phyloP scores from a whole-genome alignment of 2,113 vertebrate genomes.

The Saimiri boliviensis region DNA sequence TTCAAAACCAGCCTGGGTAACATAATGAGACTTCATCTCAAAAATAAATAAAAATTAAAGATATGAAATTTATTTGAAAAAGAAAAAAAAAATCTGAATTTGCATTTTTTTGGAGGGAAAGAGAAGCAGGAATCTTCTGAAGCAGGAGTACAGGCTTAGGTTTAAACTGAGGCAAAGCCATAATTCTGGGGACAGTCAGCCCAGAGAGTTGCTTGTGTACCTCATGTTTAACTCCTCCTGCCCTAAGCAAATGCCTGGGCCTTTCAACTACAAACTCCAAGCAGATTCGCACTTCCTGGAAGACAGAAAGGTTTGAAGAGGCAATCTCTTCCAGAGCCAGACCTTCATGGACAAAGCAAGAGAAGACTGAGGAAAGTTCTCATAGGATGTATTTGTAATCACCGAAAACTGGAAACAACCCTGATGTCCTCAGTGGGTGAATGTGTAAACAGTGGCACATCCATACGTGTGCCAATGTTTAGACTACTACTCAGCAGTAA shows the following conservation, averaged over 20 bases:
- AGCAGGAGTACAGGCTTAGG: not conserved
- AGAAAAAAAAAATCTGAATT: not conserved
- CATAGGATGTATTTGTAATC: slow-evolving; percentile 8
- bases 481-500: not conserved
- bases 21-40: not conserved
- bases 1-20: not conserved
- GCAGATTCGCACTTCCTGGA: not conserved
- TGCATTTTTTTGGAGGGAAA: not conserved
- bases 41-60: not conserved
- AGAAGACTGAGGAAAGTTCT: not conserved
- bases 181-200: not conserved
- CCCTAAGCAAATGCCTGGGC: not conserved
- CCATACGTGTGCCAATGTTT: not conserved
- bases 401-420: not conserved
- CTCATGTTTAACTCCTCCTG: not conserved
- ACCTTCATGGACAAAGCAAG: not conserved
- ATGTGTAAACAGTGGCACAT: not conserved
- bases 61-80: not conserved
- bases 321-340: not conserved
- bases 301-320: not conserved
- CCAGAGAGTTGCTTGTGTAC: not conserved
- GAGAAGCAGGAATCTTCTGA: not conserved
- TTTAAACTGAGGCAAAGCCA: not conserved
- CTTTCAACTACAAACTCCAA: not conserved
- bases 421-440: not conserved